Evolutionary conservation across 2,888 invertebrate genomes (phyloP).

Genomic region (Hemicrepidius hirtus): DNA sequence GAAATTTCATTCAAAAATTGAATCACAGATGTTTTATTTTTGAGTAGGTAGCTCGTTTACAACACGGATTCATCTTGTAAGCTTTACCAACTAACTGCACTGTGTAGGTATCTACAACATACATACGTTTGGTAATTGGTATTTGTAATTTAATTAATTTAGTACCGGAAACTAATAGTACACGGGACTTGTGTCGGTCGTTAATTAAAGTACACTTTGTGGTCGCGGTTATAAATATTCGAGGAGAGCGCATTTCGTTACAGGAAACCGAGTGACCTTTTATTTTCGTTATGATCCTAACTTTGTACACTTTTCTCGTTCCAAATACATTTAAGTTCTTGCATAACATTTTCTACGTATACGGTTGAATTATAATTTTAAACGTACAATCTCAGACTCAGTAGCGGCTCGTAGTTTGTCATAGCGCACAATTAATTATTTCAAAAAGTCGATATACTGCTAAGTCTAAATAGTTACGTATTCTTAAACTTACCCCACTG

Average conservation of each 20-base stretch:
- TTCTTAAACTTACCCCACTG: too few relatives aligned
- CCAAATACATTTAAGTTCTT: background rate
- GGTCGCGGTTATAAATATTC: constrained; percentile 37
- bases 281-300: constrained; percentile 17
- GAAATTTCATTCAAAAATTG: too few relatives aligned
- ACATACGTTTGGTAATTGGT: constrained; percentile 18
- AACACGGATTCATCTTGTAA: background rate
- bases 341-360: too few relatives aligned
- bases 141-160: constrained; percentile 41
- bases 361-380: too few relatives aligned
- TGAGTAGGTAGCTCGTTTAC: too few relatives aligned
- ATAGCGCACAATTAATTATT: too few relatives aligned
- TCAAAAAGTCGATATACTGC: too few relatives aligned
- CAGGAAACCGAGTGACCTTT: constrained; percentile 41
- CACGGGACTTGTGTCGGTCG: constrained; percentile 12
- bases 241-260: constrained; percentile 25
- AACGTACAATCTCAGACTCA: too few relatives aligned
- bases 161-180: constrained; percentile 31
- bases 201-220: constrained; percentile 38
- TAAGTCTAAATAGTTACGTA: too few relatives aligned
- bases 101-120: background rate
- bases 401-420: too few relatives aligned
- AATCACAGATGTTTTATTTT: too few relatives aligned
- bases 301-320: background rate
- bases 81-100: background rate